Conservation (phyloP, 2,888 invertebrate genomes). For the Orchestes rusci region DNA sequence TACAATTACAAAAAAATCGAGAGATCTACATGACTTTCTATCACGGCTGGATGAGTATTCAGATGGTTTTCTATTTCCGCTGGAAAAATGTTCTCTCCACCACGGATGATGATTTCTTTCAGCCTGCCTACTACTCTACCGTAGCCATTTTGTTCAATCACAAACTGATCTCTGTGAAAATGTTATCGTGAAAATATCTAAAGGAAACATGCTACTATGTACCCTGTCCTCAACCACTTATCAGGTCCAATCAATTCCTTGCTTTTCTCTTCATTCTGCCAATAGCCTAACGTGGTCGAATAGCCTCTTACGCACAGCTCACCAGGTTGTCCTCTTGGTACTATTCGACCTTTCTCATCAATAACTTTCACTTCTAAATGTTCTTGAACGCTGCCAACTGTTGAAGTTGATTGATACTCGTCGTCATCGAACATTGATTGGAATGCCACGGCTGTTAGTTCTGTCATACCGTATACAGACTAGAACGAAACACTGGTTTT, state of each 20-base stretch:
- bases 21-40: constrained; percentile 62
- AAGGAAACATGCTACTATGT: constrained; percentile 21
- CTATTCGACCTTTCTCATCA: constrained; percentile 51
- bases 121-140: constrained; percentile 63
- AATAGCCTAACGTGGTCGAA: constrained; percentile 73
- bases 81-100: constrained; percentile 80
- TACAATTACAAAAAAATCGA: constrained; percentile 4
- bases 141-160: constrained; percentile 62
- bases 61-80: constrained; percentile 73
- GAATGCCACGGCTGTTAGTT: constrained; percentile 50
- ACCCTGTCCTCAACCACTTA: constrained; percentile 79
- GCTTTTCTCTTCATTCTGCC: constrained; percentile 71
- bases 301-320: constrained; percentile 73
- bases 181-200: not conserved
- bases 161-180: constrained; percentile 57
- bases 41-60: constrained; percentile 64
- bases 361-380: constrained; percentile 60
- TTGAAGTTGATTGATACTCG: constrained; percentile 42
- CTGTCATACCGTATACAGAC: constrained; percentile 57
- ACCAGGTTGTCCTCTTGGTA: constrained; percentile 65
- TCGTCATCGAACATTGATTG: constrained; percentile 48
- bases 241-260: constrained; percentile 56
- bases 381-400: constrained; percentile 51
- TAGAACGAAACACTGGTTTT: too few relatives aligned
- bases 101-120: constrained; percentile 73